Conservation (phyloP, 2,888 invertebrate genomes). For the Neoascia interrupta region DNA sequence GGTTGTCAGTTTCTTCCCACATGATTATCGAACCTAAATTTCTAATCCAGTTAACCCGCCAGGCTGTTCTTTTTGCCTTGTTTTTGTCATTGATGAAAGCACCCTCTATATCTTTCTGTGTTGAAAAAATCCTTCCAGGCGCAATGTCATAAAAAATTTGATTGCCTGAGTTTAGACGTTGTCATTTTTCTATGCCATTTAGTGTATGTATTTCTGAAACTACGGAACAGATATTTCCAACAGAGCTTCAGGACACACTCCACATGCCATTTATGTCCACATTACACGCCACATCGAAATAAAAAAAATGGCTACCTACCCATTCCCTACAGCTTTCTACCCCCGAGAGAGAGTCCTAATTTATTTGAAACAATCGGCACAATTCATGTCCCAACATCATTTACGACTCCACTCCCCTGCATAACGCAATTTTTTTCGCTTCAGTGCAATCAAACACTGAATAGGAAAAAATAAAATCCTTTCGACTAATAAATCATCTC, state of each 20-base stretch:
- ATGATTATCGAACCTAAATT: too few relatives aligned
- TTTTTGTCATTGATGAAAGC: too few relatives aligned
- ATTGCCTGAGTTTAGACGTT: too few relatives aligned
- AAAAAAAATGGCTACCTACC: conserved; percentile 7
- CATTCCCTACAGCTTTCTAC: background rate
- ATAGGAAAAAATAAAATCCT: background rate
- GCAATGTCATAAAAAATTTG: too few relatives aligned
- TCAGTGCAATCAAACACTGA: conserved; percentile 20
- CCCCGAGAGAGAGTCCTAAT: background rate
- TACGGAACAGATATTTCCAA: too few relatives aligned
- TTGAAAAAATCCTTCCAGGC: too few relatives aligned
- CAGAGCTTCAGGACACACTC: background rate
- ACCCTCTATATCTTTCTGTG: too few relatives aligned
- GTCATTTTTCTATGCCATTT: too few relatives aligned
- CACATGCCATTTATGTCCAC: background rate
- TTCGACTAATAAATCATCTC: conserved; percentile 33
- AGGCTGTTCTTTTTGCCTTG: too few relatives aligned
- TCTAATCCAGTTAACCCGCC: too few relatives aligned
- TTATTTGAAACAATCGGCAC: conserved; percentile 16
- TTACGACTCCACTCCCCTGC: background rate
- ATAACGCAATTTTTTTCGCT: conserved; percentile 13
- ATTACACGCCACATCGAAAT: background rate
- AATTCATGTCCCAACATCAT: conserved; percentile 6
- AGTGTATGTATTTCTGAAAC: too few relatives aligned
- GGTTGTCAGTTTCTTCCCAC: too few relatives aligned